Conservation (phyloP, 1,140 invertebrate species). For the Brachionus angularis region DNA sequence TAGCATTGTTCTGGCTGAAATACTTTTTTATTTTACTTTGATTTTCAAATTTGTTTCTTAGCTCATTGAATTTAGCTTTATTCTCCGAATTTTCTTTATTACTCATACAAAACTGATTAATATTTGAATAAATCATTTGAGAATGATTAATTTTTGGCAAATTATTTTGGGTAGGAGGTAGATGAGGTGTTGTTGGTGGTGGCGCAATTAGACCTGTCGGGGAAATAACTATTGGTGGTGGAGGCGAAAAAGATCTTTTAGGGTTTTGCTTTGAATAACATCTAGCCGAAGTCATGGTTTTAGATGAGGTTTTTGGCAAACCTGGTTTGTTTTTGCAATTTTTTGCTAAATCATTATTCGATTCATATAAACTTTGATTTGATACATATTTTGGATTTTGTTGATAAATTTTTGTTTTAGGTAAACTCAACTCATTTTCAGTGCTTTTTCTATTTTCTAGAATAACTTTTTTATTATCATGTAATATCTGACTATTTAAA, state of each 20-base stretch:
- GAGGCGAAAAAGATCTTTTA: constrained; percentile 2
- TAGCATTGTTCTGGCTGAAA: neutral
- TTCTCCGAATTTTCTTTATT: constrained; percentile 12
- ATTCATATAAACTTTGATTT: neutral
- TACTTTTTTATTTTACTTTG: neutral
- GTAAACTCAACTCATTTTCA: neutral
- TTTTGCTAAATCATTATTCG: neutral
- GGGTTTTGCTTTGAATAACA: constrained; percentile 25
- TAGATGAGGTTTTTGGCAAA: neutral
- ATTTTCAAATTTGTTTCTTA: constrained; percentile 11
- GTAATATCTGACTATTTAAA: neutral
- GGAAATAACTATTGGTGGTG: constrained; percentile 7
- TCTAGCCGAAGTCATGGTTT: neutral
- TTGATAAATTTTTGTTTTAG: constrained; percentile 9
- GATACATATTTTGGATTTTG: too few relatives aligned
- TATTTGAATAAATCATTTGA: constrained; percentile 1
- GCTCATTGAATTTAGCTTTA: constrained; percentile 2
- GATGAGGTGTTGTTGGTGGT: neutral
- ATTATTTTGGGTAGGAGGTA: too few relatives aligned
- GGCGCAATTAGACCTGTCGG: neutral
- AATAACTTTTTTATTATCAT: neutral
- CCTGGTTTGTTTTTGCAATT: neutral
- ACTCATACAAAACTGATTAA: neutral
- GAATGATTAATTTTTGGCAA: too few relatives aligned
- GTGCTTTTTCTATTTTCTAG: neutral